Base-by-base conservation (phyloP, 2,113 vertebrate genomes). In the Lamprologus ornatipinnis region DNA sequence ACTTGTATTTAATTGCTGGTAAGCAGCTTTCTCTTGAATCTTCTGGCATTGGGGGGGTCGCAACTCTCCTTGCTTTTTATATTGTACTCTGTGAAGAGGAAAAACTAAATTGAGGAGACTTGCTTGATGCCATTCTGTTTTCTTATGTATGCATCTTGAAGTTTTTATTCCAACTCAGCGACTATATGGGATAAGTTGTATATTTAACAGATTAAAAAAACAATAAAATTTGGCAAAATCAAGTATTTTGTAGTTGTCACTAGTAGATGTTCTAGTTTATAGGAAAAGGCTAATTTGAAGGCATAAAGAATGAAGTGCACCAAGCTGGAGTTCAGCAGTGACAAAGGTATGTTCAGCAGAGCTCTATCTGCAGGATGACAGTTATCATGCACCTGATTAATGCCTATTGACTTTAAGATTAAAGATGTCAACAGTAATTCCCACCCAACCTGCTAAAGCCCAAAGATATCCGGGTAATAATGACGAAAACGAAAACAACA, bases 161-260 rank as follows among this genome's bases (percentile, higher is more conserved):
- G 40, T 95, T 96, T 95, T 81, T 95, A 95, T 92, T 94, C 91
- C 82, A 89, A 85, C 81, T 91, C 57, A 15, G 90, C 90, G 94
- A 96, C 93, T 96, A 94, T 96, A 95, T 87, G 81, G 91, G 58
- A 87, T 83, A 88, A 93, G 86, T 92, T 95, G 95, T 94, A 94
- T 96, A 94, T 95, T 94, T 95, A 95, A 95, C 82, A 90, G 33
- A 84, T 82, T 17, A 37, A 87, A 80, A 86, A 86, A 80, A 68
- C 12, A 95, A 94, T 94, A 95, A 92, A 92, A 92, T 91, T 93
- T 93, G 87, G 57, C 87, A 92, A 89, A 91, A 93, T 86, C 80
- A n/a, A 70, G 33, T 70, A 15, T 42, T 49, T 23, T 78, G 42
- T 68, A 54, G 10, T 26, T 13, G 55, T 78, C 73, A 51, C 15